Percentiles rank a stretch among this genome's conserved stretches.
Evolutionary conservation across 1,140 invertebrate genomes (phyloP).

Genomic region (Semibalanus balanoides): DNA sequence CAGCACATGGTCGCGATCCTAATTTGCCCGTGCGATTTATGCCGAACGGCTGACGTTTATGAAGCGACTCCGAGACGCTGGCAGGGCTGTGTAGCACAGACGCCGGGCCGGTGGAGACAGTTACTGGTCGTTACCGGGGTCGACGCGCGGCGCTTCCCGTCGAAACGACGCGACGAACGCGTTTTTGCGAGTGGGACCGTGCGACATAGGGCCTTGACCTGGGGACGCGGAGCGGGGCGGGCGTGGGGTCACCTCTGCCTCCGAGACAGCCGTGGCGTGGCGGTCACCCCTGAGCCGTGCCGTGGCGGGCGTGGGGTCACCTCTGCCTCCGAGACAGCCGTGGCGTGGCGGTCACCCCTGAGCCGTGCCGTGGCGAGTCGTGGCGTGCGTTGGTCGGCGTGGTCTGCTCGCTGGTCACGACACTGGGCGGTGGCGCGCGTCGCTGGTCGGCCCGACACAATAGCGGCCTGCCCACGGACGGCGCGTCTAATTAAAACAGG

Average conservation of each 20-base stretch:
- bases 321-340: not conserved
- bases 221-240: not conserved
- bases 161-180: not conserved
- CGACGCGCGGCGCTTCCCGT: not conserved
- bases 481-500: not conserved
- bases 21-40: not conserved
- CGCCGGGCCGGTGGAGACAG: not conserved
- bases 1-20: not conserved
- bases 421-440: too few species aligned
- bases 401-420: too few species aligned
- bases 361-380: too few species aligned
- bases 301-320: not conserved
- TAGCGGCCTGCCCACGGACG: too few species aligned
- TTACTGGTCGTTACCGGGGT: not conserved
- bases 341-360: not conserved
- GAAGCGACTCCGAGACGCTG: not conserved
- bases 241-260: not conserved
- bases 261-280: too few species aligned
- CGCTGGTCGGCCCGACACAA: too few species aligned
- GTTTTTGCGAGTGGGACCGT: not conserved
- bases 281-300: not conserved
- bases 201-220: not conserved
- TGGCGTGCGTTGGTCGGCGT: too few species aligned
- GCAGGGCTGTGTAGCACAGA: not conserved
- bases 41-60: not conserved